Percentiles rank a stretch among this genome's conserved stretches.
phyloP scores from a whole-genome alignment of 2,113 vertebrate genomes.

The Bubalus kerabau region DNA sequence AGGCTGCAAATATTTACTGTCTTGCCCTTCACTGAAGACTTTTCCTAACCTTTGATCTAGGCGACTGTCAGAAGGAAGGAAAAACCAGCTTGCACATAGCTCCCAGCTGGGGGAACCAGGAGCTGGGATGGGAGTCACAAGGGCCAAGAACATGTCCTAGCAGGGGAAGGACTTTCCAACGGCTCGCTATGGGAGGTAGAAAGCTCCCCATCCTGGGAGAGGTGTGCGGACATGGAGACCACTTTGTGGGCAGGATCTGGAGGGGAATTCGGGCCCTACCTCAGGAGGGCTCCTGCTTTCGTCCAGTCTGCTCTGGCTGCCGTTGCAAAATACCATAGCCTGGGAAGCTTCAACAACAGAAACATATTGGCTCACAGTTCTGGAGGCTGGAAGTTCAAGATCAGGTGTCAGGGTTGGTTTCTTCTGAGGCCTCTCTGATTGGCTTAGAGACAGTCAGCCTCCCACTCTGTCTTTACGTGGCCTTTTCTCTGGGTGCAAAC shows the following conservation, averaged over 20 bases:
- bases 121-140: not conserved
- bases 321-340: accelerated
- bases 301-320: accelerated
- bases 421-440: not conserved
- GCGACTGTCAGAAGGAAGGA: not conserved
- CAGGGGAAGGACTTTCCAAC: not conserved
- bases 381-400: not conserved
- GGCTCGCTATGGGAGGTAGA: not conserved
- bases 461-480: accelerated
- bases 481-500: not conserved
- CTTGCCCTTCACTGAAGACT: not conserved
- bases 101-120: not conserved
- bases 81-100: not conserved
- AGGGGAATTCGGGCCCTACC: too few species aligned
- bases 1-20: not conserved
- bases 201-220: not conserved
- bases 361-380: not conserved
- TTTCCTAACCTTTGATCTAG: not conserved
- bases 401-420: not conserved
- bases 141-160: not conserved
- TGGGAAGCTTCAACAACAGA: too few species aligned
- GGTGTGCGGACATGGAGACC: not conserved
- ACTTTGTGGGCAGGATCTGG: accelerated
- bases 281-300: not conserved
- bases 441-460: not conserved